phyloP scores from a whole-genome alignment of 2,888 invertebrate genomes.

The Temnothorax unifasciatus region DNA sequence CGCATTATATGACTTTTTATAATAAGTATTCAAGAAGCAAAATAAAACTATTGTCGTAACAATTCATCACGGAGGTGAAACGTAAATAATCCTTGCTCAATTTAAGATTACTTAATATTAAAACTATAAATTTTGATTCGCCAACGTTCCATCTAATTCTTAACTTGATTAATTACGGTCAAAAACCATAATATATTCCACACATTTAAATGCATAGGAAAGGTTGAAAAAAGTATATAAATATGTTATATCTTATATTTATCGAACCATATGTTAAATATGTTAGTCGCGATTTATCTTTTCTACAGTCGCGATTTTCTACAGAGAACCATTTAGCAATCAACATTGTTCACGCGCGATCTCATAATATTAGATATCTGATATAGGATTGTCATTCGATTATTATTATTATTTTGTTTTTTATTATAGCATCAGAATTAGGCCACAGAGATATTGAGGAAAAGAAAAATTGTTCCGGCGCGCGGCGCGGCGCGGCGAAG shows the following conservation, averaged over 20 bases:
- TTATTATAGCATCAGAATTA: background rate
- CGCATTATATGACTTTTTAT: background rate
- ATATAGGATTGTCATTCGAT: background rate
- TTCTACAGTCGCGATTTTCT: background rate
- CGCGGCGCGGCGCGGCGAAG: no score
- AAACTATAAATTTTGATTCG: constrained; percentile 10
- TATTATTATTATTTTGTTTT: background rate
- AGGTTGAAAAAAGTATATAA: background rate
- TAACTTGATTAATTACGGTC: background rate
- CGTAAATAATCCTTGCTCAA: background rate
- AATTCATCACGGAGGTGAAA: background rate
- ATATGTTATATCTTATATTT: background rate
- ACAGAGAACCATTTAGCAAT: background rate
- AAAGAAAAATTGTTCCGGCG: background rate
- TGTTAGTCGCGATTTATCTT: background rate
- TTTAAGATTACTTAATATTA: background rate
- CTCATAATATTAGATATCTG: background rate
- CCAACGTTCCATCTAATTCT: background rate
- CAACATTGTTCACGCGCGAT: background rate
- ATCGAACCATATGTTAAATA: background rate
- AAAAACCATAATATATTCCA: background rate
- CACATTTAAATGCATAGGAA: background rate
- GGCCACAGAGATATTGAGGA: background rate
- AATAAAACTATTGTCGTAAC: background rate
- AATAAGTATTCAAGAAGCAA: no score